Conservation (phyloP, 2,888 invertebrate species). For the Drosophila siamana region DNA sequence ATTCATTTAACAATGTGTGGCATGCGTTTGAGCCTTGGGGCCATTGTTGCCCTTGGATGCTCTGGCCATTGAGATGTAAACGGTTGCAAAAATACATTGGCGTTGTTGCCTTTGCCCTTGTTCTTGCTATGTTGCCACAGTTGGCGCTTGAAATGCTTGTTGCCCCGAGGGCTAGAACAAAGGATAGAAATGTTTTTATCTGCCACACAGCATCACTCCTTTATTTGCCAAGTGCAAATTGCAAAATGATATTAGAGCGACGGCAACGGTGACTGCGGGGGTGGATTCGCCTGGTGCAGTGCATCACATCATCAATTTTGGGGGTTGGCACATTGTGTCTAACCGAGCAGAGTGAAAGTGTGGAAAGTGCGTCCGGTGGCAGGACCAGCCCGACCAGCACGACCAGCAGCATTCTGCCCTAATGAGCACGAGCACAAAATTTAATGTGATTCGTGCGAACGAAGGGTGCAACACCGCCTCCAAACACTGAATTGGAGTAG, state of each 20-base stretch:
- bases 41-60: constrained; percentile 39
- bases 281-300: constrained; percentile 53
- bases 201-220: constrained; percentile 78
- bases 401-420: constrained; percentile 63
- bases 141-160: constrained; percentile 42
- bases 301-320: constrained; percentile 42
- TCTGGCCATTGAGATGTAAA: constrained; percentile 69
- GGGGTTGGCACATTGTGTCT: constrained; percentile 61
- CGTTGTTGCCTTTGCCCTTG: constrained; percentile 4
- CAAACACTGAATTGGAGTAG: constrained; percentile 39
- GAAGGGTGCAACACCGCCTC: constrained; percentile 65
- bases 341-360: constrained; percentile 62
- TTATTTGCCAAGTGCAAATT: constrained; percentile 83
- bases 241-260: constrained; percentile 78
- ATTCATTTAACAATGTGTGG: constrained; percentile 80
- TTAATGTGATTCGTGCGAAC: constrained; percentile 77
- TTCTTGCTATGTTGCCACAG: constrained; percentile 8
- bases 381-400: constrained; percentile 39
- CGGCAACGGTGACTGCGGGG: constrained; percentile 43
- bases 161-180: constrained; percentile 66
- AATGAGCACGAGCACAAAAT: constrained; percentile 76
- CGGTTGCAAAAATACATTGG: constrained; percentile 47
- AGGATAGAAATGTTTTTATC: constrained; percentile 69
- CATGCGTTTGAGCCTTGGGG: constrained; percentile 46
- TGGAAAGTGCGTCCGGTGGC: constrained; percentile 46